phyloP scores from a whole-genome alignment of 2,888 invertebrate genomes.

The Pecten maximus region DNA sequence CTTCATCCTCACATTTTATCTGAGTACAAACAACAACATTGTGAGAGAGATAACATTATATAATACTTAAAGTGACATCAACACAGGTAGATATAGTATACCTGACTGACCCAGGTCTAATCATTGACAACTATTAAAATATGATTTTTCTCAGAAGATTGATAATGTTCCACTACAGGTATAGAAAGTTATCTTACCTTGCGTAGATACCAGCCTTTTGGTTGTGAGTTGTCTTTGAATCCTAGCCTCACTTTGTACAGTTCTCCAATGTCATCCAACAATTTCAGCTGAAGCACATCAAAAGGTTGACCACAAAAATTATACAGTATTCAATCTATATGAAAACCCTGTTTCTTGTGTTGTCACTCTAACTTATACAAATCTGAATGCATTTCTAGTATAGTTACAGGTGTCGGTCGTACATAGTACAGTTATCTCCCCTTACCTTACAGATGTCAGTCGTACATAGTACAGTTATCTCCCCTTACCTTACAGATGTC shows the following conservation, averaged over 20 bases:
- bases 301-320: not conserved
- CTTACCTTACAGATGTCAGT: too few species aligned
- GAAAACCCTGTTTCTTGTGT: too few species aligned
- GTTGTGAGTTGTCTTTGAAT: slow-evolving; percentile 67
- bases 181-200: slow-evolving; percentile 61
- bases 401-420: too few species aligned
- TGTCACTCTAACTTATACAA: too few species aligned
- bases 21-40: slow-evolving; percentile 51
- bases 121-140: too few species aligned
- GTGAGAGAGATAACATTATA: not conserved
- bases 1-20: slow-evolving; percentile 72
- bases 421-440: too few species aligned
- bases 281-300: slow-evolving; percentile 61
- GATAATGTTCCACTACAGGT: not conserved
- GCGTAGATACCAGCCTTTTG: slow-evolving; percentile 73
- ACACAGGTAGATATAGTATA: too few species aligned
- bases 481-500: too few species aligned
- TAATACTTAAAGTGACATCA: not conserved
- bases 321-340: not conserved
- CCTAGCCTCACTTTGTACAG: slow-evolving; percentile 78
- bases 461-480: too few species aligned
- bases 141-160: not conserved
- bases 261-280: slow-evolving; percentile 74
- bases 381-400: too few species aligned
- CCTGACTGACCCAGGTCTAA: too few species aligned